phyloP scores from a whole-genome alignment of 2,797 vertebrate genomes.

The Rhynchonycteris naso region DNA sequence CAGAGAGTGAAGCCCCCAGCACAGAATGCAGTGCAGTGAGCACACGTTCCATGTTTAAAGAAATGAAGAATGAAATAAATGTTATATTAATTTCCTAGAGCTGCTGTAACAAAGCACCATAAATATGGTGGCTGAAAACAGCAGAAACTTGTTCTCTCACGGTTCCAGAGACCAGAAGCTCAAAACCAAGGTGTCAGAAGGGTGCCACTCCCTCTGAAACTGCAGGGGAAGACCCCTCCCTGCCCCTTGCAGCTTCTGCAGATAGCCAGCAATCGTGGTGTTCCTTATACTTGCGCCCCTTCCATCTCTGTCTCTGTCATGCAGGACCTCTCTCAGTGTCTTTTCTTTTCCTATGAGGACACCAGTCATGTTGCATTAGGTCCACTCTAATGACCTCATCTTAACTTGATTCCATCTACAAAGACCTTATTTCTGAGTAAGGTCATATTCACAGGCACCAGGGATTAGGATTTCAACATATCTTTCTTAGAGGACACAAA shows the following conservation, averaged over 20 bases:
- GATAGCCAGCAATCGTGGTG: rapidly evolving
- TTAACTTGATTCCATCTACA: not conserved
- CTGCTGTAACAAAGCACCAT: not conserved
- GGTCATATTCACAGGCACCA: not conserved
- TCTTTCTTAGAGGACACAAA: not conserved
- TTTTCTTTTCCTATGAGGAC: not conserved
- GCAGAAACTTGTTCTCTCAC: not conserved
- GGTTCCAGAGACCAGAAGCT: not conserved
- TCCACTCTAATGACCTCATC: not conserved
- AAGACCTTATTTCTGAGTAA: not conserved
- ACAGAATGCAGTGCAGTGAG: not conserved
- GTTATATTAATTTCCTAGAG: not conserved
- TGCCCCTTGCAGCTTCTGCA: not conserved
- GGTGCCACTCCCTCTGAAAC: not conserved
- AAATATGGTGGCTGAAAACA: not conserved
- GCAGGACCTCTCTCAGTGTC: not conserved
- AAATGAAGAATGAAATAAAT: not conserved
- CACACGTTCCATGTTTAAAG: not conserved
- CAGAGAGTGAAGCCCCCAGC: not conserved
- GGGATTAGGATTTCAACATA: not conserved
- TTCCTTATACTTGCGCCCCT: too few relatives aligned
- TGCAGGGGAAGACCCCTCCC: too few relatives aligned
- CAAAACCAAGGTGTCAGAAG: not conserved
- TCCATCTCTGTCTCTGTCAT: not conserved
- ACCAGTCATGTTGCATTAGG: not conserved